Evolutionary conservation across 2,797 vertebrate species (phyloP).

Genomic region (Bovichtus variegatus): DNA sequence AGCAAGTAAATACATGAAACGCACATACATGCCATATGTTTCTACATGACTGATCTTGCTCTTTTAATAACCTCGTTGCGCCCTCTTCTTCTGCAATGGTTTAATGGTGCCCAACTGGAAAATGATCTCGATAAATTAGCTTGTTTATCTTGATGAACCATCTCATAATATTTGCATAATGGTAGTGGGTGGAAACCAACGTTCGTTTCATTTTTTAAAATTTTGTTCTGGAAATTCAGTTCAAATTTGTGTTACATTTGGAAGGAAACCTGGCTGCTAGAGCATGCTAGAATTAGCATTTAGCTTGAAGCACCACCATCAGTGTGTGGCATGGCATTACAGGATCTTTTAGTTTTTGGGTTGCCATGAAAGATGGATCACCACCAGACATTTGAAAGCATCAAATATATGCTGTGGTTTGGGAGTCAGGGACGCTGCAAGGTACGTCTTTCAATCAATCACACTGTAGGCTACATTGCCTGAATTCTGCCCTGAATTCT

Average conservation of each 20-base stretch:
- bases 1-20: background rate
- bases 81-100: background rate
- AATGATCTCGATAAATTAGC: background rate
- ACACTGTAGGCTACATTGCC: background rate
- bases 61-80: background rate
- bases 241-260: background rate
- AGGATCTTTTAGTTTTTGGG: background rate
- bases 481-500: conserved; percentile 12
- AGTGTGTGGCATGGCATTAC: background rate
- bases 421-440: background rate
- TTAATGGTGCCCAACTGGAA: background rate
- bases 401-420: background rate
- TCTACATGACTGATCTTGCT: background rate
- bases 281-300: background rate
- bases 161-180: background rate
- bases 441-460: background rate
- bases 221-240: background rate
- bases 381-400: conserved; percentile 1
- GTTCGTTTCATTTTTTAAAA: background rate
- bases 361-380: background rate
- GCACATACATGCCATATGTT: background rate
- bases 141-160: background rate
- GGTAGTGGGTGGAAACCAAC: background rate
- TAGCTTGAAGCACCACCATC: background rate
- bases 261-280: background rate